Evolutionary conservation across 2,888 invertebrate genomes (phyloP), one percentile per base, ranked within the genome.

Genomic region (Lepidochrysops patricia): DNA sequence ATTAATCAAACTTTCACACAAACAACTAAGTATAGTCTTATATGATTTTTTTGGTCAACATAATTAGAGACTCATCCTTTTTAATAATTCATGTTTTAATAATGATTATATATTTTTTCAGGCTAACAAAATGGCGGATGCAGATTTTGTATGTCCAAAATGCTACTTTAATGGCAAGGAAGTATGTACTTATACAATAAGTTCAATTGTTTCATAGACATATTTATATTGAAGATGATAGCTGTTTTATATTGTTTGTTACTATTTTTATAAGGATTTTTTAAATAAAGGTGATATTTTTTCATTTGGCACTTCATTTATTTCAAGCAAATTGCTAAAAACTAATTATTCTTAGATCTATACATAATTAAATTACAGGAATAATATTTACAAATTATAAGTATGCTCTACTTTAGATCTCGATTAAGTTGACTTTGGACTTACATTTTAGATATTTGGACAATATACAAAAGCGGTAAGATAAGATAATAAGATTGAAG

Each of bases 51-150:
- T n/a, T n/a, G n/a, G n/a, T n/a, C n/a, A n/a, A n/a, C n/a, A n/a
- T n/a, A n/a, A n/a, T n/a, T n/a, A n/a, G n/a, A n/a, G n/a, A n/a
- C n/a, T n/a, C n/a, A n/a, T n/a, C n/a, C n/a, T n/a, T n/a, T n/a
- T n/a, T n/a, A n/a, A n/a, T n/a, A n/a, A n/a, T n/a, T n/a, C n/a
- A n/a, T n/a, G n/a, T n/a, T n/a, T n/a, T n/a, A n/a, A n/a, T n/a
- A n/a, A n/a, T n/a, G n/a, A n/a, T 23, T 58, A 2, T 4, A 27
- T 64, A 71, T 68, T 65, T 79, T 91, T 90, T 61, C 84, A 93
- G 91, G 93, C 93, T 0, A 94, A 93, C 77, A 90, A 92, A 71
- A 73, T 84, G 35, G 93, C 93, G 1, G 94, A 95, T 80, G 76
- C 88, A 19, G 91, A 91, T 67, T 95, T 91, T 80, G 87, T 90